Base-by-base conservation (phyloP, 1,140 invertebrate species). In the Wasmannia auropunctata region DNA sequence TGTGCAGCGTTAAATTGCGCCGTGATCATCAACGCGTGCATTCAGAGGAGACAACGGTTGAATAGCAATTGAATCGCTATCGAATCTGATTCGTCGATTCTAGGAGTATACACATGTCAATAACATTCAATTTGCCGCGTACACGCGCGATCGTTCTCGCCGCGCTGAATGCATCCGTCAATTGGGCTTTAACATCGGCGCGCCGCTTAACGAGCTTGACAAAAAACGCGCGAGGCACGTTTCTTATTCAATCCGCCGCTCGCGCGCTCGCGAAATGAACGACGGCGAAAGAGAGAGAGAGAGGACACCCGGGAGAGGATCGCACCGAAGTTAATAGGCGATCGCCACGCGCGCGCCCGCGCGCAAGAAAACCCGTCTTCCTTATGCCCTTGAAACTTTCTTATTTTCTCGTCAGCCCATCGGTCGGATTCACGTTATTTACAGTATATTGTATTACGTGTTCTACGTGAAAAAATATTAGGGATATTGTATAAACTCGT, bases 301-400 rank as follows among this genome's bases (percentile, higher is more conserved):
- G 56, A 49, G 40, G 60, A 49, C 3, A n/a, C n/a, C n/a, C n/a
- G n/a, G n/a, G 40, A 56, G 37, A 58, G 19, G 16, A 25, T 37
- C n/a, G n/a, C n/a, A n/a, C 4, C 70, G 14, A 79, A 14, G 46
- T n/a, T 51, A 60, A 54, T 11, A 51, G 25, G n/a, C 16, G 14
- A 70, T 40, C 40, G n/a, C n/a, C n/a, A n/a, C n/a, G n/a, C n/a
- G 37, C 54, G 43, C 28, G 49, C 40, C n/a, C n/a, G n/a, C 43
- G 25, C 31, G 56, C 58, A 25, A 87, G 60, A 87, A 87, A n/a
- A 87, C 56, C 77, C 80, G 84, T 88, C 90, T 91, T 90, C 87
- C 88, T n/a, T 86, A 56, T 58, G n/a, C n/a, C n/a, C 84, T 88
- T 80, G 80, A 87, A 72, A 84, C 74, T n/a, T n/a, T 84, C 75